Evolutionary conservation across 2,797 vertebrate species (phyloP), one percentile per base, ranked within the genome.

Genomic region (Oreonectes daqikongensis): DNA sequence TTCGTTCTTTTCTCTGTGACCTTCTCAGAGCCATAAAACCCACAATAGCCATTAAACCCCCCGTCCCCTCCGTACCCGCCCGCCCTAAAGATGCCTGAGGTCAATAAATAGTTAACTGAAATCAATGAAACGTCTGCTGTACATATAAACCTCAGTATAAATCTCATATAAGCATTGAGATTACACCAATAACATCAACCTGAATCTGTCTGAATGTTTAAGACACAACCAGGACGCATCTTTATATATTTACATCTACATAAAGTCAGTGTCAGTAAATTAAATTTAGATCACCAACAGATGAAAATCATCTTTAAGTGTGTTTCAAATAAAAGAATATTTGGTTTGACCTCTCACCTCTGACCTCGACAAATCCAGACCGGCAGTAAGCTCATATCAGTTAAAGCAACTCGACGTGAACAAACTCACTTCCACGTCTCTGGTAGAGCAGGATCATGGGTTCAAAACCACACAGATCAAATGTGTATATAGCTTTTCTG

Each of bases 311-410:
- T 30, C 28, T 18, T 35, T 11, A 15, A 35, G 59, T 9, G 2
- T 32, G 57, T 61, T 61, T 11, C 17, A 30, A 59, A 57, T 6
- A 15, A 53, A 8, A 3, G 4, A 30, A 15, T 28, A 17, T 35
- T 42, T 83, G 32, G 81, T 87, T 86, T 91, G 80, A 89, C 81
- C 91, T 90, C 86, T 93, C 82, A 92, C 91, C 90, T 92, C 82
- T 91, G 89, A 92, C 91, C 90, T 86, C 85, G 79, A 87, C 88
- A 90, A 91, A 93, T 90, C 89, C 89, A 67, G 78, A 80, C 77
- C 38, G 81, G 80, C 71, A 82, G 87, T 81, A 81, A 73, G 70
- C 84, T 64, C 83, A 73, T 80, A 74, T 74, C 80, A 66, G 65
- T 83, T 75, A 73, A 79, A 85, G 82, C 83, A 71, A 42, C 48